phyloP scores from a whole-genome alignment of 2,113 vertebrate species.

The Telmatochromis brichardi region DNA sequence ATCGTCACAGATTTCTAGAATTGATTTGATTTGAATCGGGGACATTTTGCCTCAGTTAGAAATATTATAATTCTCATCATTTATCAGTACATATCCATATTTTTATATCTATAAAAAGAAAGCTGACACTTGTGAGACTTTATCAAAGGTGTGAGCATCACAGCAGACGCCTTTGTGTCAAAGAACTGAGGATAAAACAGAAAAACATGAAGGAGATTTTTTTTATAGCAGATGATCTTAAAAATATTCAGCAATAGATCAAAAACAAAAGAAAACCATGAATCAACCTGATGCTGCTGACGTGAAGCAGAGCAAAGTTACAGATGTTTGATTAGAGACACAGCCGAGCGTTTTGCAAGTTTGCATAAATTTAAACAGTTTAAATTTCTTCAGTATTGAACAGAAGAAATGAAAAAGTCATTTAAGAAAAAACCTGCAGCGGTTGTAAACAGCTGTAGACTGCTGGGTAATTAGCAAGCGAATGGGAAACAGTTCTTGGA shows the following conservation, averaged over 20 bases:
- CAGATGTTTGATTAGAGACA: background rate
- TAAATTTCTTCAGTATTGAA: background rate
- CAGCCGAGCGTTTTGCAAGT: background rate
- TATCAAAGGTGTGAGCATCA: background rate
- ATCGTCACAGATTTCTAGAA: background rate
- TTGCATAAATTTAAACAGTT: background rate
- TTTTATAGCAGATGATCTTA: background rate
- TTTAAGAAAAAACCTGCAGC: rapidly evolving
- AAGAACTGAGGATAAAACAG: rapidly evolving
- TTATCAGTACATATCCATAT: rapidly evolving
- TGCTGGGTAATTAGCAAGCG: rapidly evolving
- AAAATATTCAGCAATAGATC: rapidly evolving
- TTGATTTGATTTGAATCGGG: background rate
- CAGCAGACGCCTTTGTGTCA: background rate
- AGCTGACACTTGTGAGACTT: background rate
- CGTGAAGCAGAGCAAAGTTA: background rate
- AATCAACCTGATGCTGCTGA: background rate
- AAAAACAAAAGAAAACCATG: background rate
- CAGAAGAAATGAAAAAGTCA: background rate
- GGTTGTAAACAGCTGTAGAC: background rate
- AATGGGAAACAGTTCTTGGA: background rate
- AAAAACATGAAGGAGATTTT: background rate
- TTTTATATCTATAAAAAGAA: background rate
- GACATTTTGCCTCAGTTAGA: rapidly evolving
- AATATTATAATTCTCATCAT: rapidly evolving